Evolutionary conservation across 37 sponge, comb jelly and placozoan genomes (phyloP).

Genomic region (Mnemiopsis leidyi): DNA sequence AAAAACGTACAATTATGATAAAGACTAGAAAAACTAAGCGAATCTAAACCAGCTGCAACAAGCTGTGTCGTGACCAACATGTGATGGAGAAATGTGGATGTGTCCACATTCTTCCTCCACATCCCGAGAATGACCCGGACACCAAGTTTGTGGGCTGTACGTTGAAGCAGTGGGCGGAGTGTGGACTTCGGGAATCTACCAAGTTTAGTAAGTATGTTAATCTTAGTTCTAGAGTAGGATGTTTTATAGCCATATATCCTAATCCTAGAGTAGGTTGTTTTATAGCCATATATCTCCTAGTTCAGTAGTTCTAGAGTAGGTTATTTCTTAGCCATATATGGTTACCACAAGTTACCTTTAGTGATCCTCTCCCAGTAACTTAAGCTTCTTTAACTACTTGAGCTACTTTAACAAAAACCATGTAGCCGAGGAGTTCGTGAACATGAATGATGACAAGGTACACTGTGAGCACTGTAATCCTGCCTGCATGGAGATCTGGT

Average conservation of each 20-base stretch:
- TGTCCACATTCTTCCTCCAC: slow-evolving; percentile 18
- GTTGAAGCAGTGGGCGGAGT: slow-evolving; percentile 3
- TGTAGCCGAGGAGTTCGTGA: slow-evolving; percentile 26
- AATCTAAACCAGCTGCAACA: background rate
- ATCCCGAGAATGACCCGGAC: slow-evolving; percentile 7
- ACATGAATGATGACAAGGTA: background rate
- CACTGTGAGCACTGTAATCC: background rate
- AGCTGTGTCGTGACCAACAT: background rate
- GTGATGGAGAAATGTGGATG: slow-evolving; percentile 6
- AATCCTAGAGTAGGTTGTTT: too few species aligned
- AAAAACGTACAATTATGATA: too few species aligned
- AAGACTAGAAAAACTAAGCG: too few species aligned
- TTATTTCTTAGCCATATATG: too few species aligned
- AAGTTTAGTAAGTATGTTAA: slow-evolving; percentile 17
- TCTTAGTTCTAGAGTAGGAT: background rate
- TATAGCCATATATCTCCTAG: too few species aligned
- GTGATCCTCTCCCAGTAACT: too few species aligned
- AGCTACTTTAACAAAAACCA: too few species aligned
- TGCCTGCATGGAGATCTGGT: slow-evolving; percentile 24
- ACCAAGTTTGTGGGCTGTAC: background rate
- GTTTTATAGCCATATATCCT: too few species aligned
- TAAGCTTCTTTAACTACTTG: too few species aligned
- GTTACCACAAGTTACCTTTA: too few species aligned
- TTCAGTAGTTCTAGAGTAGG: too few species aligned
- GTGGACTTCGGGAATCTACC: background rate